Conservation (phyloP, 2,888 invertebrate genomes). For the Philonicus albiceps region DNA sequence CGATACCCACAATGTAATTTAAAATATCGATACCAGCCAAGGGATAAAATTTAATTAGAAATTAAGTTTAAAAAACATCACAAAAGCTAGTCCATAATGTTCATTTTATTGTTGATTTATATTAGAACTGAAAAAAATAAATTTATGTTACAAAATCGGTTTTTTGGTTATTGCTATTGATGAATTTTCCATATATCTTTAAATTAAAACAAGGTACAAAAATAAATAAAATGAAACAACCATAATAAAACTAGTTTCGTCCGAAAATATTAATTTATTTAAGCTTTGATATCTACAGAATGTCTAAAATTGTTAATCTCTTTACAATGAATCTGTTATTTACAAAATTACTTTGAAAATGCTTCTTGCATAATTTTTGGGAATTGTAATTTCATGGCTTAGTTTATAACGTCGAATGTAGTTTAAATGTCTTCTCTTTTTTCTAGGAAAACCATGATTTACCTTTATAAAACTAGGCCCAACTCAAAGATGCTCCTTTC, state of each 20-base stretch:
- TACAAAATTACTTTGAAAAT: conserved; percentile 27
- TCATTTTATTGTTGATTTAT: too few species aligned
- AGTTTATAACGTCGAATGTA: neutral
- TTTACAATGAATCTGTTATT: conserved; percentile 15
- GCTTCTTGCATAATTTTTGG: neutral
- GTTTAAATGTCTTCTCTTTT: neutral
- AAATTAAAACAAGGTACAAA: too few species aligned
- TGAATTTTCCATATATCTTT: too few species aligned
- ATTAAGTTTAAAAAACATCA: too few species aligned
- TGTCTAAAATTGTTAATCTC: conserved; percentile 26
- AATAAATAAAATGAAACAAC: neutral
- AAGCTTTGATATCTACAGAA: conserved; percentile 22
- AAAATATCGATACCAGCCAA: too few species aligned
- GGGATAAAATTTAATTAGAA: too few species aligned
- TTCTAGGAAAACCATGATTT: neutral
- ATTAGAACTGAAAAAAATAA: too few species aligned
- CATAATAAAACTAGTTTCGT: neutral
- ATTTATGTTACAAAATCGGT: too few species aligned
- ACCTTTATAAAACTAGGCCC: neutral
- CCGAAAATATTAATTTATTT: conserved; percentile 39
- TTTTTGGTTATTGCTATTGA: too few species aligned
- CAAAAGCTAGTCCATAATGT: too few species aligned
- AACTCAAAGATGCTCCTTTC: neutral
- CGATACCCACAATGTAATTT: too few species aligned
- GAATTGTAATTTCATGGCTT: neutral